Evolutionary conservation across 2,113 vertebrate genomes (phyloP), one percentile per base, ranked within the genome.

Genomic region (Gymnogyps californianus): DNA sequence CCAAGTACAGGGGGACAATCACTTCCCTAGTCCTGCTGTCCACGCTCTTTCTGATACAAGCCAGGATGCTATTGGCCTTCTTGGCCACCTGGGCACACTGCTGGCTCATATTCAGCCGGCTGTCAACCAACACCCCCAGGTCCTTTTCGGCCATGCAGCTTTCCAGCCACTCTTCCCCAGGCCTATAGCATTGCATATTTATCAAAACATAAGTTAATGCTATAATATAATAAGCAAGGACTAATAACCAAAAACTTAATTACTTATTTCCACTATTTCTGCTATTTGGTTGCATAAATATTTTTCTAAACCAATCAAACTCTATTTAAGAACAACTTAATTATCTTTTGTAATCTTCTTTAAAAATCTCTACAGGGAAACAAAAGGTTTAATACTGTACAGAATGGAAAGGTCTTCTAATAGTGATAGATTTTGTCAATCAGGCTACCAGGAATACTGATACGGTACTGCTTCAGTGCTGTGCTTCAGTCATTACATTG

Each of bases 1-100:
- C 10, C 3, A 0, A 54, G 51, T 54, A 22, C 51, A 31, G 10
- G 14, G 8, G 55, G 5, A 46, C 6, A 2, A 28, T 64, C 13
- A 2, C 31, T 28, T 7, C 13, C 31, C 6, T 28, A 3, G 2
- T 80, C 36, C 36, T 65, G 24, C 22, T 42, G 38, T 8, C 5
- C 47, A 80, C 7, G 15, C 18, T 4, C 2, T n/a, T 34, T 3
- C 77, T 54, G 18, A 65, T 8, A 22, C 24, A 71, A 3, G 28
- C 8, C 44, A 83, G 29, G 54, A 59, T 49, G n/a, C 28, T 1
- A 1, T 16, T 38, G 54, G 16, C 65, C 28, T 14, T n/a, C 24
- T 72, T 72, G 67, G 47, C 26, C 40, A 64, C 32, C 32, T 54
- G 25, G 25, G 25, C 57, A 72, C 19, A 29, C 34, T 61, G 13